Conservation (phyloP, 2,797 vertebrate species). For the Psittacula derbiana region DNA sequence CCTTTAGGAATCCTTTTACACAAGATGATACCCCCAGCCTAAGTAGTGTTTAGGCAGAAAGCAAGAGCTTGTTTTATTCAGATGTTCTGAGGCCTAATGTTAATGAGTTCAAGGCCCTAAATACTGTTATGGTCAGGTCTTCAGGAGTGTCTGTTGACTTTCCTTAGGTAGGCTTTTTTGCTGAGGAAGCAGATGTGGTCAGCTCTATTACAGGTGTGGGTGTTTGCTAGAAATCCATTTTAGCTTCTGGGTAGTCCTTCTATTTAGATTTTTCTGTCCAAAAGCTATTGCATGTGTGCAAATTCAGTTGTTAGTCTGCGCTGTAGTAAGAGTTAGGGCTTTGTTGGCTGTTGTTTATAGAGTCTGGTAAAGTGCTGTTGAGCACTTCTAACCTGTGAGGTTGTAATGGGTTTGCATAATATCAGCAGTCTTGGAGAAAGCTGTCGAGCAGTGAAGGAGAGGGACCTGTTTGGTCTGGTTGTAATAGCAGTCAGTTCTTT, state of each 20-base stretch:
- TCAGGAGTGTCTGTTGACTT: not conserved
- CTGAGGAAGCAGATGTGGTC: not conserved
- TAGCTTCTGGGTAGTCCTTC: not conserved
- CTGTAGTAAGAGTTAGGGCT: not conserved
- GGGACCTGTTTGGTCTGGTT: not conserved
- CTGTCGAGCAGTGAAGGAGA: not conserved
- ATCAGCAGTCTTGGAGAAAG: not conserved
- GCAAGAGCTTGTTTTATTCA: not conserved
- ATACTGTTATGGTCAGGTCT: not conserved
- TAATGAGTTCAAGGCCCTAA: not conserved
- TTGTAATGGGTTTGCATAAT: not conserved
- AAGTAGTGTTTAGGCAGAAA: not conserved
- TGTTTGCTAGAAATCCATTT: not conserved
- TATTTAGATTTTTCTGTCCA: not conserved
- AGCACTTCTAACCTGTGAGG: not conserved
- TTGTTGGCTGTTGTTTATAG: not conserved
- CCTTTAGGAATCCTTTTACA: not conserved
- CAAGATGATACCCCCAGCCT: not conserved
- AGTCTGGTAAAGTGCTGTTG: not conserved
- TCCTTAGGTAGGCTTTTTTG: not conserved
- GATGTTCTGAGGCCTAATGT: not conserved
- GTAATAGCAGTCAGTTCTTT: not conserved
- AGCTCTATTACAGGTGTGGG: not conserved
- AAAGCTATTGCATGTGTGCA: not conserved
- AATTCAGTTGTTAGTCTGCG: not conserved